Percentiles rank a stretch among this genome's conserved stretches.
phyloP scores from a whole-genome alignment of 2,797 vertebrate genomes.

The Hybognathus amarus region DNA sequence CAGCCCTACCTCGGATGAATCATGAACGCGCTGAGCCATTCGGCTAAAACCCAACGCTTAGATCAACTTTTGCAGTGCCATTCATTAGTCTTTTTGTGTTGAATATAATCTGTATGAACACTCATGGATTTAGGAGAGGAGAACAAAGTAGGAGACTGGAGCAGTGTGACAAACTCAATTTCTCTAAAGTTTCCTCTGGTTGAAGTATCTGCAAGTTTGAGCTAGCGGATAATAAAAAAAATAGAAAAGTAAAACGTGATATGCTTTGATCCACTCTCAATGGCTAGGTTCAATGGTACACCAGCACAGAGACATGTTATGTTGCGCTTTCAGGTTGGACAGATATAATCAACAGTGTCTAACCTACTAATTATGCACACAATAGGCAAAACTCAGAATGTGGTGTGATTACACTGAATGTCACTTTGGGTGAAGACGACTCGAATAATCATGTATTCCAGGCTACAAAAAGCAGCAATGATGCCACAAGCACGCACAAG shows the following conservation, averaged over 20 bases:
- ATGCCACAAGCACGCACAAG: constrained; percentile 22
- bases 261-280: background rate
- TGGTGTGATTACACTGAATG: constrained; percentile 56
- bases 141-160: constrained; percentile 21
- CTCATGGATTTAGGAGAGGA: constrained; percentile 5
- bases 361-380: constrained; percentile 63
- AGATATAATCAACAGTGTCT: constrained; percentile 47
- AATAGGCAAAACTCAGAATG: constrained; percentile 55
- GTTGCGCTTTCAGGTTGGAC: constrained; percentile 43
- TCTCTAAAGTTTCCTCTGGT: constrained; percentile 29
- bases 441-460: constrained; percentile 47
- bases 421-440: constrained; percentile 50
- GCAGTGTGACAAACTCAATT: constrained; percentile 34
- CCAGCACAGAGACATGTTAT: constrained; percentile 14
- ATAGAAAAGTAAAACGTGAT: background rate
- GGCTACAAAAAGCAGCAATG: constrained; percentile 38
- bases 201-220: constrained; percentile 21
- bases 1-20: constrained; percentile 37
- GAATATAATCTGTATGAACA: constrained; percentile 53
- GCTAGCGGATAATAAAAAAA: background rate
- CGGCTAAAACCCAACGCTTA: constrained; percentile 42
- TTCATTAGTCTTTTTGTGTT: constrained; percentile 49
- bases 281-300: background rate
- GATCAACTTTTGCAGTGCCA: constrained; percentile 50
- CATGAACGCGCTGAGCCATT: constrained; percentile 39